phyloP scores from a whole-genome alignment of 2,888 invertebrate species.

The Helicoverpa assulta region DNA sequence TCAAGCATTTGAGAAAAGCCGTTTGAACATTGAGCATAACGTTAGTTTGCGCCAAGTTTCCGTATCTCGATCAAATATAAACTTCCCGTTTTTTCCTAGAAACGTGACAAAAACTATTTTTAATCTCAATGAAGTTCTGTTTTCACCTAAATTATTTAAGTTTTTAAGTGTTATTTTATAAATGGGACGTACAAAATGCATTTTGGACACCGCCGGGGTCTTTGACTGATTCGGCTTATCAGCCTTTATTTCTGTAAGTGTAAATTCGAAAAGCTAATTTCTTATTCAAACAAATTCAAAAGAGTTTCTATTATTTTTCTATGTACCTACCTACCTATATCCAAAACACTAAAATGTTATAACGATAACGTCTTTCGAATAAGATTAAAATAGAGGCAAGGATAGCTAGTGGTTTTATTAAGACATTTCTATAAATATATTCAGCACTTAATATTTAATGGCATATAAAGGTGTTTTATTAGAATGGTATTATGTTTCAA shows the following conservation, averaged over 20 bases:
- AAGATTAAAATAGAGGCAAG: conserved; percentile 7
- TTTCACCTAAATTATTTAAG: too few species aligned
- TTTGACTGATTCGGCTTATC: too few species aligned
- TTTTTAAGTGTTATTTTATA: too few species aligned
- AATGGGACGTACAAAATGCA: too few species aligned
- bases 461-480: conserved; percentile 16
- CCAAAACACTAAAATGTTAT: background rate
- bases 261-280: background rate
- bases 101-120: background rate
- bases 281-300: background rate
- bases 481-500: background rate
- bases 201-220: too few species aligned
- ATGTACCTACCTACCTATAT: background rate
- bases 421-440: conserved; percentile 19
- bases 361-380: background rate
- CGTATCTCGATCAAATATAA: conserved; percentile 31
- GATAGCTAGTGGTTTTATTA: conserved; percentile 3
- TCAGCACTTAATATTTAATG: conserved; percentile 16
- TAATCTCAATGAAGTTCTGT: too few species aligned
- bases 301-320: background rate
- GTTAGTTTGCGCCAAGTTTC: conserved; percentile 33
- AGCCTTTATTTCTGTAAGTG: too few species aligned
- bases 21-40: conserved; percentile 14
- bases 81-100: conserved; percentile 6
- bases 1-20: conserved; percentile 52